phyloP scores from a whole-genome alignment of 2,888 invertebrate genomes.

The Agonopterix subpropinquella region DNA sequence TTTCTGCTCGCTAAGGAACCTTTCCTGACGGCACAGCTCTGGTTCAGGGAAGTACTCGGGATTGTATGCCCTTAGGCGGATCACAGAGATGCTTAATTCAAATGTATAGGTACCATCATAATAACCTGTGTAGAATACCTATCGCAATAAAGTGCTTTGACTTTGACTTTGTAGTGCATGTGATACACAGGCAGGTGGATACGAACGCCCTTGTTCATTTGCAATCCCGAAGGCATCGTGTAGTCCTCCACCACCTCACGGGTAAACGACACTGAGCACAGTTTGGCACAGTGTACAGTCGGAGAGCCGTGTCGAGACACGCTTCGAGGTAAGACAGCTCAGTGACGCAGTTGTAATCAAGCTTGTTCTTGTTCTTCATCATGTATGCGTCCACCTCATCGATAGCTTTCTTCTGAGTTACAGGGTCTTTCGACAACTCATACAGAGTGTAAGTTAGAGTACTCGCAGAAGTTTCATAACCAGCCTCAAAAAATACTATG shows the following conservation, averaged over 20 bases:
- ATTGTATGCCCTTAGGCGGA: slow-evolving; percentile 28
- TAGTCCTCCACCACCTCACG: slow-evolving; percentile 47
- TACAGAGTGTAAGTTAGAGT: slow-evolving; percentile 31
- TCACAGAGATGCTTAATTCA: too few relatives aligned
- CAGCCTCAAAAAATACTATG: slow-evolving; percentile 59
- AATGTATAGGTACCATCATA: too few relatives aligned
- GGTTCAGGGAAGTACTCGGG: slow-evolving; percentile 33
- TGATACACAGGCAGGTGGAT: slow-evolving; percentile 48
- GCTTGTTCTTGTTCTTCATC: slow-evolving; percentile 5
- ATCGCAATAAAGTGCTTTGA: too few relatives aligned
- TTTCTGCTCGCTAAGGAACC: slow-evolving; percentile 39
- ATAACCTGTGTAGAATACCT: too few relatives aligned
- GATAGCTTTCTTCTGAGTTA: too few relatives aligned
- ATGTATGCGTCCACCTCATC: slow-evolving; percentile 25
- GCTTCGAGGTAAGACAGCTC: slow-evolving; percentile 38
- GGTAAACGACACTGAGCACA: slow-evolving; percentile 32
- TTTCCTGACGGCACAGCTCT: slow-evolving; percentile 38
- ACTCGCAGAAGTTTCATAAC: slow-evolving; percentile 43
- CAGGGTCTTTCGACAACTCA: slow-evolving; percentile 38
- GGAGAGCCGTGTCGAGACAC: slow-evolving; percentile 37
- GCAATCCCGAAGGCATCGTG: slow-evolving; percentile 36
- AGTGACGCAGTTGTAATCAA: slow-evolving; percentile 33
- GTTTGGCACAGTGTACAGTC: slow-evolving; percentile 53
- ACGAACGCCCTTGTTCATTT: slow-evolving; percentile 38
- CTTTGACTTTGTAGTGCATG: too few relatives aligned